Conservation (phyloP, 1,140 invertebrate species). For the Chlorops oryzae region DNA sequence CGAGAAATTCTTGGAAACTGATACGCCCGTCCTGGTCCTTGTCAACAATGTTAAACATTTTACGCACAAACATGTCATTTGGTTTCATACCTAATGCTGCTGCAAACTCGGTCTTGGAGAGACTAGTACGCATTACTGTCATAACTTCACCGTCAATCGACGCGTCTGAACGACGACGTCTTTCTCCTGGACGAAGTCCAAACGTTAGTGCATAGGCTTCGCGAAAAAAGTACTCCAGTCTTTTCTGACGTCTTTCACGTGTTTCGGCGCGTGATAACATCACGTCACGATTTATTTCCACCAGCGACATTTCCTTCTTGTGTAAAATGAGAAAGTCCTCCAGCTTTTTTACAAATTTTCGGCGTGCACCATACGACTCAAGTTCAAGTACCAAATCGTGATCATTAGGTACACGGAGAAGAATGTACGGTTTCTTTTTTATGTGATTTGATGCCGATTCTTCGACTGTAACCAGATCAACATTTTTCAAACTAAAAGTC, state of each 20-base stretch:
- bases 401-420: conserved; percentile 83
- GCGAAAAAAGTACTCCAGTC: conserved; percentile 96
- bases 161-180: conserved; percentile 62
- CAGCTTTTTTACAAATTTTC: conserved; percentile 86
- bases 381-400: conserved; percentile 96
- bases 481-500: conserved; percentile 68
- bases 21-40: conserved; percentile 93
- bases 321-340: conserved; percentile 75
- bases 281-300: conserved; percentile 63
- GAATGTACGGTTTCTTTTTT: conserved; percentile 75
- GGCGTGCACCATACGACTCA: conserved; percentile 69
- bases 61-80: conserved; percentile 94
- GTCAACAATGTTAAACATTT: conserved; percentile 99
- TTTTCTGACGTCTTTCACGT: conserved; percentile 85
- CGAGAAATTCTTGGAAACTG: conserved; percentile 96
- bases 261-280: conserved; percentile 93
- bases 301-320: conserved; percentile 61
- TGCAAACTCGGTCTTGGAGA: conserved; percentile 94
- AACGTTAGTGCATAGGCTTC: conserved; percentile 95
- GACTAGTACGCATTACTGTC: conserved; percentile 87
- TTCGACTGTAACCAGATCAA: conserved; percentile 73
- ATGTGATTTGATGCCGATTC: conserved; percentile 70
- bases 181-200: conserved; percentile 68
- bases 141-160: conserved; percentile 76
- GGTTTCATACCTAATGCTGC: conserved; percentile 93